phyloP scores from a whole-genome alignment of 2,797 vertebrate species.

The Microctenopoma lineatum region DNA sequence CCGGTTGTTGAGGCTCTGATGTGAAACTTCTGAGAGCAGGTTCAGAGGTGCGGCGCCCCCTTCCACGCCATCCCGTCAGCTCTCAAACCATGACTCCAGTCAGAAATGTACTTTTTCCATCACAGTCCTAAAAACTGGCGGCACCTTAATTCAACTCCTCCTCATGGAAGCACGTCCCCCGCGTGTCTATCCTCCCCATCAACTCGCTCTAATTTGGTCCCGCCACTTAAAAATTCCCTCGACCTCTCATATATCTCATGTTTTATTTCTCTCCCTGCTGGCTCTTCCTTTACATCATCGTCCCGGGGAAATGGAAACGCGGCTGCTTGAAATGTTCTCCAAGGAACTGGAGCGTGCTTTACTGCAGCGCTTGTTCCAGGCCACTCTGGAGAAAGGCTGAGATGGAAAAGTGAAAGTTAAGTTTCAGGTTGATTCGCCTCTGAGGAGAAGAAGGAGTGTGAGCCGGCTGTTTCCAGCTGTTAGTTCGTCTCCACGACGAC shows the following conservation, averaged over 20 bases:
- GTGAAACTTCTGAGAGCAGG: neutral
- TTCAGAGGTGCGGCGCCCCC: neutral
- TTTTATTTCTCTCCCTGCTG: conserved; percentile 36
- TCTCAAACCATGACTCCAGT: neutral
- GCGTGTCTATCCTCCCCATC: conserved; percentile 10
- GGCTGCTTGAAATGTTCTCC: conserved; percentile 33
- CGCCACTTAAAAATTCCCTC: conserved; percentile 34
- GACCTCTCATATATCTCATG: conserved; percentile 33
- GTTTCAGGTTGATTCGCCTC: conserved; percentile 36
- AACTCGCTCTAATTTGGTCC: conserved; percentile 22
- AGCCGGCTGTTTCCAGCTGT: too few species aligned
- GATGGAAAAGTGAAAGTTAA: conserved; percentile 34
- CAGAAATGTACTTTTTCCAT: conserved; percentile 14
- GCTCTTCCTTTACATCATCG: conserved; percentile 12
- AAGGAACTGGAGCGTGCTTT: conserved; percentile 25
- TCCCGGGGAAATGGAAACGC: conserved; percentile 21
- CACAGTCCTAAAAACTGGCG: conserved; percentile 12
- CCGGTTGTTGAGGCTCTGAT: conserved; percentile 6
- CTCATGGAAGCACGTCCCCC: neutral
- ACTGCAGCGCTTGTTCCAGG: neutral
- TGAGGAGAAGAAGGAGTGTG: conserved; percentile 18
- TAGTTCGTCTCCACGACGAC: too few species aligned
- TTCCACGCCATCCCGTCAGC: neutral
- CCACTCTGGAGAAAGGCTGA: conserved; percentile 34
- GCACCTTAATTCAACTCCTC: conserved; percentile 25